These are phyloP conservation scores for Platyscelio sp. DNA, from an alignment of 2,888 invertebrate species.

Conservation along the genomic window DNA sequence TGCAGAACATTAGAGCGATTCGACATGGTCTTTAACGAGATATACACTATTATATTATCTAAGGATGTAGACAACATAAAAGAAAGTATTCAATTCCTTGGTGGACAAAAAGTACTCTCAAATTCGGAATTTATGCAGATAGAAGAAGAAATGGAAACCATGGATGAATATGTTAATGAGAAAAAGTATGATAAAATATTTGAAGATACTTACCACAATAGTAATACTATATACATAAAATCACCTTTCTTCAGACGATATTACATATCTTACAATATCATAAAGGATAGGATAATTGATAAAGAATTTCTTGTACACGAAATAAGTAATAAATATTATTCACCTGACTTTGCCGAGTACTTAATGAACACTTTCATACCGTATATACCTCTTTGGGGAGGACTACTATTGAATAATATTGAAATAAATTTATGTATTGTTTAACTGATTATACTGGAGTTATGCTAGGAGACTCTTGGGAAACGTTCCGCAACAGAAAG, in stretches of 20 bases:
- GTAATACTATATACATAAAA: constrained; percentile 35
- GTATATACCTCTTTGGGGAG: constrained; percentile 56
- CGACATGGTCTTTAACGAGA: constrained; percentile 30
- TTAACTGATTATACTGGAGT: too few relatives aligned
- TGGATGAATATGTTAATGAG: neutral
- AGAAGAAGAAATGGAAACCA: neutral
- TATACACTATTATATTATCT: neutral
- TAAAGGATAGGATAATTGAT: neutral
- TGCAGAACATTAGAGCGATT: constrained; percentile 38
- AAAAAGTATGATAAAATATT: neutral
- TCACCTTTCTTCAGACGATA: constrained; percentile 49
- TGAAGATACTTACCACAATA: neutral
- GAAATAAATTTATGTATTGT: too few relatives aligned
- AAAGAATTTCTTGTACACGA: neutral
- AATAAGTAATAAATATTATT: constrained; percentile 43
- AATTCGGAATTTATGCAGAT: neutral
- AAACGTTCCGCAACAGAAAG: too few relatives aligned
- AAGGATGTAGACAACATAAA: neutral
- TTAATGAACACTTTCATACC: constrained; percentile 55
- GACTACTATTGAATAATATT: too few relatives aligned
- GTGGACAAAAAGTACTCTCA: constrained; percentile 8
- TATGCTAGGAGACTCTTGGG: too few relatives aligned
- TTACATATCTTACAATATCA: neutral
- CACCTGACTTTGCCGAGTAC: constrained; percentile 57
- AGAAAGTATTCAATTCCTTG: constrained; percentile 5